Evolutionary conservation across 2,888 invertebrate genomes (phyloP).

Genomic region (Sphaeridia pumilis): DNA sequence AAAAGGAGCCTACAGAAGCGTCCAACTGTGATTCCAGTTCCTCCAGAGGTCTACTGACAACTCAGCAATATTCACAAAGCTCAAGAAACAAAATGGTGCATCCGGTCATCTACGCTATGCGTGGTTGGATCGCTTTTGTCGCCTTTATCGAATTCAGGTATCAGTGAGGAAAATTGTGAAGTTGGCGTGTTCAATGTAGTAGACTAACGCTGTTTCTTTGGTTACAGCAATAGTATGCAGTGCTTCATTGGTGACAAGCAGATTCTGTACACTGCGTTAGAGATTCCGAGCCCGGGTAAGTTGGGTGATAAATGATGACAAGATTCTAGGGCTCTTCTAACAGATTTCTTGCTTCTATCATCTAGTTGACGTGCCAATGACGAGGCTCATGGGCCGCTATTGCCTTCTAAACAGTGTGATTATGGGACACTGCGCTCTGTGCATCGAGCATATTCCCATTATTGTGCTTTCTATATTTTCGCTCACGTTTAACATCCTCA

Average conservation of each 20-base stretch:
- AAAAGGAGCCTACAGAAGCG: too few species aligned
- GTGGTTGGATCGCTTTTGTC: constrained; percentile 76
- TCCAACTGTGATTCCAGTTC: too few species aligned
- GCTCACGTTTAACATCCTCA: constrained; percentile 54
- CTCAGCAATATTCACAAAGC: too few species aligned
- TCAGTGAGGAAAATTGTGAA: too few species aligned
- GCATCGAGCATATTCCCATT: constrained; percentile 70
- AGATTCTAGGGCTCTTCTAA: too few species aligned
- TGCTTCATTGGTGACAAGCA: constrained; percentile 68
- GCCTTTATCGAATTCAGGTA: constrained; percentile 67
- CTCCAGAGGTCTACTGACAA: too few species aligned
- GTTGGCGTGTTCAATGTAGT: neutral
- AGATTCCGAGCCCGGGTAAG: constrained; percentile 28
- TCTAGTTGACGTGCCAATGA: constrained; percentile 21
- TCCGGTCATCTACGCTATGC: constrained; percentile 65
- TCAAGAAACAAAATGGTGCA: constrained; percentile 52
- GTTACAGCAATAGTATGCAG: constrained; percentile 54
- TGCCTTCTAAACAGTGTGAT: constrained; percentile 31
- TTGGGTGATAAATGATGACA: too few species aligned
- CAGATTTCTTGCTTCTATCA: neutral
- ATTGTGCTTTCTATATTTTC: constrained; percentile 68
- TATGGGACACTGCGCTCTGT: constrained; percentile 57
- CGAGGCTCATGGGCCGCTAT: constrained; percentile 29
- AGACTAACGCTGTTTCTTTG: neutral
- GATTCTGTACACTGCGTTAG: constrained; percentile 46